phyloP scores from a whole-genome alignment of 2,888 invertebrate species.

The Xestoiulus laeticollis region DNA sequence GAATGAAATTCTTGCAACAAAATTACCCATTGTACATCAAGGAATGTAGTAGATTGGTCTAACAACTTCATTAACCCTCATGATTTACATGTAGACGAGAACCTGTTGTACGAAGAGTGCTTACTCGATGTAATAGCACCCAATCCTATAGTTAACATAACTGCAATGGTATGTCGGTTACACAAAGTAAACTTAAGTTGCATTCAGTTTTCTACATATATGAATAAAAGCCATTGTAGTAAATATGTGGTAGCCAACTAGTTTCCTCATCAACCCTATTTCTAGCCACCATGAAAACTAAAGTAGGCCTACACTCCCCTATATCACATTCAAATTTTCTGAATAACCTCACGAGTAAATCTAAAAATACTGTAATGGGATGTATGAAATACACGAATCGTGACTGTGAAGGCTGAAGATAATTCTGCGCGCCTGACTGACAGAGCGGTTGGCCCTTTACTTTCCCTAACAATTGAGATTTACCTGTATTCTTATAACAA shows the following conservation, averaged over 20 bases:
- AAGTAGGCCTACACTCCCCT: conserved; percentile 16
- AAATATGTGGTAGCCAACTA: background rate
- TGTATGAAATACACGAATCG: background rate
- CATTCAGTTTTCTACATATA: background rate
- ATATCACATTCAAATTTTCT: background rate
- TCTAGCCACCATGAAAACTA: background rate
- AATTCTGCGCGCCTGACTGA: background rate
- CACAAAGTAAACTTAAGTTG: background rate
- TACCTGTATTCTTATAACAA: background rate
- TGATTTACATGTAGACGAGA: background rate
- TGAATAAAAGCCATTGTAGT: background rate
- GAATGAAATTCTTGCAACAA: too few species aligned
- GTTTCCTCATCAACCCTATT: background rate
- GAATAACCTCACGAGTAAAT: background rate
- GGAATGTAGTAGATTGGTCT: background rate
- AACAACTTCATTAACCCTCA: background rate
- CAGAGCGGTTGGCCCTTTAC: background rate
- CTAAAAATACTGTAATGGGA: background rate
- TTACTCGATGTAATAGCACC: background rate
- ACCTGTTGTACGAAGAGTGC: background rate
- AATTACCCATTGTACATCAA: background rate
- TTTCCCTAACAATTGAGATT: background rate
- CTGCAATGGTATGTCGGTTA: background rate
- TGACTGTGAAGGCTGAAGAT: conserved; percentile 19
- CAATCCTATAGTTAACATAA: background rate